Evolutionary conservation across 1,140 invertebrate species (phyloP).

Genomic region (Apis laboriosa): DNA sequence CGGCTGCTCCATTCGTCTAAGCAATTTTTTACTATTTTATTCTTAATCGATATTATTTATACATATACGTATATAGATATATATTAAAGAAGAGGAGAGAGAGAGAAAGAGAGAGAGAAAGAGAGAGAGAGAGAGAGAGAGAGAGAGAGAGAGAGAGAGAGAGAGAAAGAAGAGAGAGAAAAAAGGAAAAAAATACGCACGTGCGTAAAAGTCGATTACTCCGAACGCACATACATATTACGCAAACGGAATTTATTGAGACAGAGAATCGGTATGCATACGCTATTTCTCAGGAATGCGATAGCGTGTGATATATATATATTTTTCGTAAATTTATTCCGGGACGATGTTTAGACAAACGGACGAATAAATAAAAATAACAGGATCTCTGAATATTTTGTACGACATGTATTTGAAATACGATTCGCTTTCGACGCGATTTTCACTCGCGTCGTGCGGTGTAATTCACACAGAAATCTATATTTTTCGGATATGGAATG

Average conservation of each 20-base stretch:
- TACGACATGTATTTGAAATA: slow-evolving; percentile 13
- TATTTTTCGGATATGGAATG: slow-evolving; percentile 52
- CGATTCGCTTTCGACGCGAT: neutral
- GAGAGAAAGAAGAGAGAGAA: neutral
- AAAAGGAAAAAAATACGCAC: neutral
- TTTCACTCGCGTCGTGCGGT: neutral
- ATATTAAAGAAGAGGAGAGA: too few species aligned
- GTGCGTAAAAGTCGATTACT: slow-evolving; percentile 17
- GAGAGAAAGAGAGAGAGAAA: too few species aligned
- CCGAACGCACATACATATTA: neutral
- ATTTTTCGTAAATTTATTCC: slow-evolving; percentile 42
- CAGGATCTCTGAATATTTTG: slow-evolving; percentile 41
- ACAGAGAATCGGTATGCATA: slow-evolving; percentile 39
- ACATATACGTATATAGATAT: neutral
- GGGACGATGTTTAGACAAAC: slow-evolving; percentile 7
- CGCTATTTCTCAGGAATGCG: neutral
- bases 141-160: too few species aligned
- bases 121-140: too few species aligned
- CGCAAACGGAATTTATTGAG: neutral
- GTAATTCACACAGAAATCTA: slow-evolving; percentile 34
- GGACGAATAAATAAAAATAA: slow-evolving; percentile 4
- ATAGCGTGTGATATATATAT: slow-evolving; percentile 29
- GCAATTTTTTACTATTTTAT: slow-evolving; percentile 25
- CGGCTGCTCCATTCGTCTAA: slow-evolving; percentile 18
- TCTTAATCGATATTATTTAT: slow-evolving; percentile 36